Evolutionary conservation across 92 coral and sea anemone species (phyloP), one percentile per base, ranked within the genome.

Genomic region (Parazoanthus darwini): DNA sequence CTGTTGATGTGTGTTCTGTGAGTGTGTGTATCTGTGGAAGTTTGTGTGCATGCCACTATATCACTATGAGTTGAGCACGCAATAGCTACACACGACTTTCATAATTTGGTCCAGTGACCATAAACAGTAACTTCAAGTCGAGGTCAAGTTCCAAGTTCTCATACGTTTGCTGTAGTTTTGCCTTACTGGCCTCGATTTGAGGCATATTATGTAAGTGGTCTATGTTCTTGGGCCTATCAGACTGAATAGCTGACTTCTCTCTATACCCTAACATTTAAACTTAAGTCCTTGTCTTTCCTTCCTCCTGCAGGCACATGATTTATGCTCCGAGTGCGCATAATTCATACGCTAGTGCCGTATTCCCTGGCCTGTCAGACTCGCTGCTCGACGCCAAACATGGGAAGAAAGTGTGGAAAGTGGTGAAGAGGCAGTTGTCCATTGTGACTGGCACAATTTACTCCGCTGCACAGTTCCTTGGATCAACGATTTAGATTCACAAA

Each of bases 331-430:
- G 98, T 67, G 80, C 93, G 29, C 90, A 92, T 92, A 94, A 95
- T 87, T 90, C 96, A 5, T 97, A 97, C 85, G 93, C 97, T 15
- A 94, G 97, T 79, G 98, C 98, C 75, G 89, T 92, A 6, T 97
- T 94, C 86, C 99, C 99, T 74, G 98, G 99, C 89, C 96, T 97
- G 22, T 89, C 91, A n/a, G 99, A 97, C 89, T 95, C 99, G 8
- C 89, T 97, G 43, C 70, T 80, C 5, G 93, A 88, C 44, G 96
- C 94, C 39, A 88, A n/a, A 59, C 85, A 22, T 43, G 80, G 87
- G 74, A 67, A 79, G 46, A 86, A 91, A 33, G 85, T 88, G 89
- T 95, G 98, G 98, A 81, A 79, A 13, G 81, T 90, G 46, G 98
- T 95, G 5, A 80, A 84, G 81, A 87, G 82, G 42, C 96, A 95